Base-by-base conservation (phyloP, 2,888 invertebrate genomes). In the Salticus scenicus region DNA sequence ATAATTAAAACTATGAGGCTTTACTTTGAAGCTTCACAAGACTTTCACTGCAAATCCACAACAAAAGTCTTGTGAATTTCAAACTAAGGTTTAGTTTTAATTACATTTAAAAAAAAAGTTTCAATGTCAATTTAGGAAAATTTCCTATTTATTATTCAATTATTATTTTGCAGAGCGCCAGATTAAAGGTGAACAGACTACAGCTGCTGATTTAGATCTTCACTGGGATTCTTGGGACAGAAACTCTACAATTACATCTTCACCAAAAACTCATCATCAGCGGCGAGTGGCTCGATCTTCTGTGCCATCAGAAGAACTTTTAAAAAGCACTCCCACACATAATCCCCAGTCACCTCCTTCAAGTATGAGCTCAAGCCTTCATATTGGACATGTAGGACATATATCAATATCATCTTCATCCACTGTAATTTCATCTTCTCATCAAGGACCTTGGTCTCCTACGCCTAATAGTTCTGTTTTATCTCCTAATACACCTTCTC, bases 151-250 rank as follows among this genome's bases (percentile, higher is more conserved):
- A n/a, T n/a, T n/a, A n/a, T n/a, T n/a, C n/a, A n/a, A n/a, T n/a
- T n/a, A n/a, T n/a, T n/a, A n/a, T n/a, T n/a, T 90, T 89, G 14
- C 90, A 94, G 94, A 94, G 90, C 93, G 93, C 67, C 92, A 94
- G 87, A 91, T 93, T 88, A 92, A 92, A 67, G 94, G 93, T 71
- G 94, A 93, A 82, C 92, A 92, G 66, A 93, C 93, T 87, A 93
- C 93, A 88, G 91, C 89, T 4, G 72, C 83, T 17, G 94, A 92
- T 89, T 92, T 94, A 90, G 94, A 94, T 88, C 92, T 98, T 89
- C 97, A 96, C 92, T 98, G 98, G 97, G 97, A 98, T 92, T 97
- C 97, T 8, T 98, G 97, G 97, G 97, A 97, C 91, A 94, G 79
- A 70, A 87, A 77, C 63, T 87, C 83, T n/a, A 69, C 78, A n/a